These are phyloP conservation scores for Nipponia nippon DNA, from an alignment of 2,113 vertebrate genomes.

Conservation along the genomic window DNA sequence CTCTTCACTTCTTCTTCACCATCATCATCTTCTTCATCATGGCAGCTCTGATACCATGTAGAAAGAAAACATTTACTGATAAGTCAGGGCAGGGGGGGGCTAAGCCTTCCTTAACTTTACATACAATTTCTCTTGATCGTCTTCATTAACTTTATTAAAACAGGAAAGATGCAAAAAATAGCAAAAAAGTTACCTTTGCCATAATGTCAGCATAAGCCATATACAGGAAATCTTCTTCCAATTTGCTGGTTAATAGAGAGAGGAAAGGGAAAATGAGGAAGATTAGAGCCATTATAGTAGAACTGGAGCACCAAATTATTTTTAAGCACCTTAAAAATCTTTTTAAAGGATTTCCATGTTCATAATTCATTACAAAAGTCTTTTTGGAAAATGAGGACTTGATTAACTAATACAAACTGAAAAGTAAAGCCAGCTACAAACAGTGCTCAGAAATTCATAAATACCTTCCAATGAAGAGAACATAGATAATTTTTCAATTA, in stretches of 20 bases:
- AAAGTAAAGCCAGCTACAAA: not conserved
- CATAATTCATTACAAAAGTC: not conserved
- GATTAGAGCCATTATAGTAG: not conserved
- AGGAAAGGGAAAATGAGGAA: not conserved
- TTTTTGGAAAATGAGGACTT: not conserved
- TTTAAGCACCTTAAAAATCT: not conserved
- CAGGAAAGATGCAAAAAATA: not conserved
- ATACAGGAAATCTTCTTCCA: slow-evolving; percentile 94
- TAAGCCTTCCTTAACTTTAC: not conserved
- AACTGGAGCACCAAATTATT: not conserved
- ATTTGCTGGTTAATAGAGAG: slow-evolving; percentile 79
- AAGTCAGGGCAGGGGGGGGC: fast-evolving
- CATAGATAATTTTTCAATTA: not conserved
- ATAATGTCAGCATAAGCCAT: slow-evolving; percentile 99
- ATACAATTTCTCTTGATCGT: not conserved
- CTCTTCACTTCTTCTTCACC: slow-evolving; percentile 93
- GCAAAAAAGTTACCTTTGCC: slow-evolving; percentile 84
- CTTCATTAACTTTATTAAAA: not conserved
- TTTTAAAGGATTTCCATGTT: not conserved
- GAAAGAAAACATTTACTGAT: not conserved
- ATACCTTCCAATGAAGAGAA: not conserved
- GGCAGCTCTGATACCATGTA: slow-evolving; percentile 83
- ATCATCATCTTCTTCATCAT: slow-evolving; percentile 94
- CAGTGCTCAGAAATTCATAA: not conserved
- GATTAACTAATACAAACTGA: not conserved